Percentiles rank a stretch among this genome's conserved stretches.
These are phyloP conservation scores for Pyrrhia umbra DNA, from an alignment of 2,888 invertebrate genomes.

Conservation along the genomic window DNA sequence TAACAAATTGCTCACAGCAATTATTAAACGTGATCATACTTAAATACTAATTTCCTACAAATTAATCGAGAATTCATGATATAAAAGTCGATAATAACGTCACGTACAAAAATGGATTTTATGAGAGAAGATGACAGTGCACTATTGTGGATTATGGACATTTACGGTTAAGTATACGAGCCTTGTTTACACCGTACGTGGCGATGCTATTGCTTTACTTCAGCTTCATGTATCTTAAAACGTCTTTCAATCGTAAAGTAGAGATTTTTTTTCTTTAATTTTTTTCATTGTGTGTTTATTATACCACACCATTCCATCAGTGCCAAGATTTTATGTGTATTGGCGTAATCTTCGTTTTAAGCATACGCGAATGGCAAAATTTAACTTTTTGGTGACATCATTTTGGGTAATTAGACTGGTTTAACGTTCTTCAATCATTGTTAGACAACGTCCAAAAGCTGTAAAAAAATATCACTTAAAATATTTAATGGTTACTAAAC, in stretches of 20 bases:
- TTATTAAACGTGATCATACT: neutral
- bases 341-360: no score
- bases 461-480: neutral
- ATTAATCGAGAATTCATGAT: conserved; percentile 10
- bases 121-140: conserved; percentile 42
- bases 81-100: conserved; percentile 18
- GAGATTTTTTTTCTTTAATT: no score
- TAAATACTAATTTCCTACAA: conserved; percentile 8
- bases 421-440: no score
- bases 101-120: conserved; percentile 21
- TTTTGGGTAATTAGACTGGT: no score
- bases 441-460: neutral
- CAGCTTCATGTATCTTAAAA: neutral
- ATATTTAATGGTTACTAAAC: neutral
- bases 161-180: neutral
- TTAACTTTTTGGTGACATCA: no score
- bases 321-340: no score
- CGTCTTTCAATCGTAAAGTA: neutral
- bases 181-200: neutral
- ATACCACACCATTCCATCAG: neutral
- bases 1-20: neutral
- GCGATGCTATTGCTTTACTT: conserved; percentile 8
- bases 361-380: no score
- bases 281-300: no score
- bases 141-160: conserved; percentile 21